Conservation (phyloP, 1,140 invertebrate species). For the Aphis gossypii region DNA sequence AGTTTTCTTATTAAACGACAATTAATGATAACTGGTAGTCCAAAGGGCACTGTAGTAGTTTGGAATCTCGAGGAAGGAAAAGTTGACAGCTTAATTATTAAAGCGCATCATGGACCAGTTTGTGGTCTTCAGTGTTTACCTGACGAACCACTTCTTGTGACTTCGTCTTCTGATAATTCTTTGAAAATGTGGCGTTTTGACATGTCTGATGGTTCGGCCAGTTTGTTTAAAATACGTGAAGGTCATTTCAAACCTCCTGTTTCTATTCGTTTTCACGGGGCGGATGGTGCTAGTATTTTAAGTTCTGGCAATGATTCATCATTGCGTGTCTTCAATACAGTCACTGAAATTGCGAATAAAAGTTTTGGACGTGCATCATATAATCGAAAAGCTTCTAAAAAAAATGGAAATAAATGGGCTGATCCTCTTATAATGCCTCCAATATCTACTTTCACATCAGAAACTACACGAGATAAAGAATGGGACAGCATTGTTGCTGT, state of each 20-base stretch:
- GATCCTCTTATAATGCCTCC: constrained; percentile 83
- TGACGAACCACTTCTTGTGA: constrained; percentile 87
- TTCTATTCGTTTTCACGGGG: constrained; percentile 84
- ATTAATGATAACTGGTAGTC: constrained; percentile 81
- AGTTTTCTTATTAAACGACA: constrained; percentile 73
- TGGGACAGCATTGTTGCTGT: constrained; percentile 90
- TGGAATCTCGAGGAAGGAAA: constrained; percentile 92
- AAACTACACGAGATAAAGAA: constrained; percentile 80
- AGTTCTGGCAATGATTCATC: constrained; percentile 87
- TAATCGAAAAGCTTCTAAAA: constrained; percentile 77
- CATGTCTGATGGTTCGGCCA: constrained; percentile 84
- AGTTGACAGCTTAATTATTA: constrained; percentile 76
- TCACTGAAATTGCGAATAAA: constrained; percentile 88
- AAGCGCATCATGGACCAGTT: constrained; percentile 79
- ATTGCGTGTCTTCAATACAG: constrained; percentile 86
- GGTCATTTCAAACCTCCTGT: constrained; percentile 86
- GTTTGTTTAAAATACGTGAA: constrained; percentile 81
- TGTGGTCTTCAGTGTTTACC: constrained; percentile 83
- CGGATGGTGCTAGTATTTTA: constrained; percentile 80
- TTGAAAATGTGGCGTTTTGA: constrained; percentile 97
- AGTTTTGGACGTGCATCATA: constrained; percentile 86
- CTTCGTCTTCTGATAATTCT: constrained; percentile 94
- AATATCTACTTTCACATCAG: constrained; percentile 77
- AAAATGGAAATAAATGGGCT: constrained; percentile 69
- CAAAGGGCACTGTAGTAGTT: constrained; percentile 83